Conservation (phyloP, 2,113 vertebrate genomes). For the Nanorana parkeri region DNA sequence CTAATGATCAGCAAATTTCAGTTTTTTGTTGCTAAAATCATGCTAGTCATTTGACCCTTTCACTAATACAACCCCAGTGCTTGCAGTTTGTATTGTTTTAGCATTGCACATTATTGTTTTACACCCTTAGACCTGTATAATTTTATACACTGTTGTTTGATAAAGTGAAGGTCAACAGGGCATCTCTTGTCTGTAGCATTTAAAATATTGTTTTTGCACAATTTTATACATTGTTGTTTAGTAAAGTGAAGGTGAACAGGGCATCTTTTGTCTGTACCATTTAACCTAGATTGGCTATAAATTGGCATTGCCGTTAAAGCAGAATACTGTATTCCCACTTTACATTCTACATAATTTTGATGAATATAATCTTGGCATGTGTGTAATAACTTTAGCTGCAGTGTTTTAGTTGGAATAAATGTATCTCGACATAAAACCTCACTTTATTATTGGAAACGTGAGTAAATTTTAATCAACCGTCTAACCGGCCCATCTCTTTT, state of each 20-base stretch:
- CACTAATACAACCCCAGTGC: too few relatives aligned
- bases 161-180: too few relatives aligned
- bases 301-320: neutral
- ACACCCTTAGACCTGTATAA: too few relatives aligned
- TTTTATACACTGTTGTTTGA: neutral
- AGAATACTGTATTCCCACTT: slow-evolving; percentile 24
- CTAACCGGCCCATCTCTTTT: slow-evolving; percentile 33
- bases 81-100: too few relatives aligned
- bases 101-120: too few relatives aligned
- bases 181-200: neutral
- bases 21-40: too few relatives aligned
- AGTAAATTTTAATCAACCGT: slow-evolving; percentile 37
- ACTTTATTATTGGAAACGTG: slow-evolving; percentile 14
- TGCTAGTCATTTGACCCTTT: too few relatives aligned
- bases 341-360: neutral
- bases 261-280: neutral
- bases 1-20: too few relatives aligned
- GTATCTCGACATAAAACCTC: slow-evolving; percentile 8
- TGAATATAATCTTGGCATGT: slow-evolving; percentile 28
- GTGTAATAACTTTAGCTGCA: slow-evolving; percentile 20
- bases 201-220: too few relatives aligned
- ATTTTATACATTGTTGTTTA: neutral
- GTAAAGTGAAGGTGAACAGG: neutral
- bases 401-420: slow-evolving; percentile 18
- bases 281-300: neutral